These are phyloP conservation scores for Pseudochromis fuscus DNA, from an alignment of 2,797 vertebrate genomes.

Conservation along the genomic window DNA sequence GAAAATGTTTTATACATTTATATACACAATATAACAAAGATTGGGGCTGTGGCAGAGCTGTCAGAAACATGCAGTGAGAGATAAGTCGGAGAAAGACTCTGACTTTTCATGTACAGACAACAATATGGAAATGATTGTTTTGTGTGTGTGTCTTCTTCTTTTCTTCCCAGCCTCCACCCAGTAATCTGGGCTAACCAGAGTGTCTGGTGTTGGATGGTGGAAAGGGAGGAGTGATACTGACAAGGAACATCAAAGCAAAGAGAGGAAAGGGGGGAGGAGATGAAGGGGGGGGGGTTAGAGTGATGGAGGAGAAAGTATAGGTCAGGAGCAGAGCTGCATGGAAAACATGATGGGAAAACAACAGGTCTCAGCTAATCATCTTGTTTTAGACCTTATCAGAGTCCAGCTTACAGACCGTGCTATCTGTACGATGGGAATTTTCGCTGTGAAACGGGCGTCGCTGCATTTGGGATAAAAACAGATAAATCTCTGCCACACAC, in stretches of 20 bases:
- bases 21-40: too few species aligned
- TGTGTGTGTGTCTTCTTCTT: constrained; percentile 44
- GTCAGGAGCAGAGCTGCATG: constrained; percentile 49
- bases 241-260: constrained; percentile 74
- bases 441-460: constrained; percentile 1
- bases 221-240: constrained; percentile 67
- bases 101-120: constrained; percentile 28
- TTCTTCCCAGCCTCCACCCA: constrained; percentile 47
- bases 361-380: constrained; percentile 61
- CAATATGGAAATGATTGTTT: constrained; percentile 60
- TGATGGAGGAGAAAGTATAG: constrained; percentile 62
- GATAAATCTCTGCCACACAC: constrained; percentile 51
- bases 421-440: constrained; percentile 46
- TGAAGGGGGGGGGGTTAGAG: constrained; percentile 49
- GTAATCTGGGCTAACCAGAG: constrained; percentile 69
- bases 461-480: constrained; percentile 37
- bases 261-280: constrained; percentile 14
- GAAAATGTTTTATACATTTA: too few species aligned
- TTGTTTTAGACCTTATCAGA: constrained; percentile 60
- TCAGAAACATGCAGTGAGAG: constrained; percentile 2
- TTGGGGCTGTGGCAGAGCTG: too few species aligned
- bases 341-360: constrained; percentile 58
- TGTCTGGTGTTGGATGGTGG: constrained; percentile 52
- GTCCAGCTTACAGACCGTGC: constrained; percentile 34
- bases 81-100: background rate